Conservation (phyloP, 2,797 vertebrate genomes). For the Gymnoscopelus braueri region DNA sequence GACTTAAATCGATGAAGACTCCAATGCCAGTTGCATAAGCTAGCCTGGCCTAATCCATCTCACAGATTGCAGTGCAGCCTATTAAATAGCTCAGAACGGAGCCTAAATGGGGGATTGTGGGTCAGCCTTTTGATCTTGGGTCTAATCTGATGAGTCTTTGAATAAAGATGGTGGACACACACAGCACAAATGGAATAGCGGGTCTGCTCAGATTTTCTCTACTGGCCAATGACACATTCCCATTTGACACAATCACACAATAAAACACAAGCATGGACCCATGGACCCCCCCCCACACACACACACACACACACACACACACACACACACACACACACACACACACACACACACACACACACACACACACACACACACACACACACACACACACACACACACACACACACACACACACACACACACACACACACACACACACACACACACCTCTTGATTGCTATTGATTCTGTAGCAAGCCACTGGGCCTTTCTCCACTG, state of each 20-base stretch:
- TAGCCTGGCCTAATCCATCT: conserved; percentile 31
- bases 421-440: conserved; percentile 24
- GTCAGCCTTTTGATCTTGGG: conserved; percentile 48
- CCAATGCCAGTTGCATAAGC: conserved; percentile 29
- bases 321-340: neutral
- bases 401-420: conserved; percentile 25
- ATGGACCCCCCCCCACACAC: conserved; percentile 34
- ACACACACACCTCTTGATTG: conserved; percentile 49
- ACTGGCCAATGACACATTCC: neutral
- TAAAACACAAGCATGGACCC: neutral
- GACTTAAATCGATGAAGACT: conserved; percentile 16
- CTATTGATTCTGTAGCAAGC: conserved; percentile 68
- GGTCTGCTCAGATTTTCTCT: conserved; percentile 8
- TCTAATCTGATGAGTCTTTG: conserved; percentile 48
- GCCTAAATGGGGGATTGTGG: conserved; percentile 50
- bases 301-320: conserved; percentile 7
- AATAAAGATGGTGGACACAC: conserved; percentile 23
- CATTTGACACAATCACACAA: neutral
- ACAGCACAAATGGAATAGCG: conserved; percentile 5
- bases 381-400: neutral
- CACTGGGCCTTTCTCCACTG: conserved; percentile 61
- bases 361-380: neutral
- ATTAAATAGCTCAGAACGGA: conserved; percentile 26
- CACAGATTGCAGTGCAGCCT: neutral
- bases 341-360: conserved; percentile 7